Evolutionary conservation across 2,888 invertebrate species (phyloP).

Genomic region (Halocaridina rubra): DNA sequence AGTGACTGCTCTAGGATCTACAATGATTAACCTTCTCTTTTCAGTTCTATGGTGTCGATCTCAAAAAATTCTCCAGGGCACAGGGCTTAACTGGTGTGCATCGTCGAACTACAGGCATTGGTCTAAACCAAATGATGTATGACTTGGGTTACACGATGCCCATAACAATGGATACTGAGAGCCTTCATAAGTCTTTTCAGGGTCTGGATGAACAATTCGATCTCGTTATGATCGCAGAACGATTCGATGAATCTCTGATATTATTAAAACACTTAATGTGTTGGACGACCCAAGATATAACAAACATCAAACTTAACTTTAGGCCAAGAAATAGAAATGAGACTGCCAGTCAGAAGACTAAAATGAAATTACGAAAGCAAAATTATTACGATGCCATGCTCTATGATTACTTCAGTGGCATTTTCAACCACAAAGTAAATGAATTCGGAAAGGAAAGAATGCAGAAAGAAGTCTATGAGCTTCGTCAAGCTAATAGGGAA

Average conservation of each 20-base stretch:
- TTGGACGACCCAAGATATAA: constrained; percentile 65
- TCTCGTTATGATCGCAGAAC: constrained; percentile 66
- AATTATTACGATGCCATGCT: constrained; percentile 1
- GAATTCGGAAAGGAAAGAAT: constrained; percentile 15
- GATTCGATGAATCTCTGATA: constrained; percentile 66
- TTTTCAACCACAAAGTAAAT: constrained; percentile 3
- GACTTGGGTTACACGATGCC: constrained; percentile 65
- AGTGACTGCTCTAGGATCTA: no score
- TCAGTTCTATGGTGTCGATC: neutral
- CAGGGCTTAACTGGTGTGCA: neutral
- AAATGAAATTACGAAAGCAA: constrained; percentile 61
- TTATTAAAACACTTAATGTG: constrained; percentile 66
- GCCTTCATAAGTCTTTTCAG: constrained; percentile 63
- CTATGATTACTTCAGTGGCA: constrained; percentile 16
- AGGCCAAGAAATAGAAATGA: constrained; percentile 50
- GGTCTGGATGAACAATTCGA: constrained; percentile 65
- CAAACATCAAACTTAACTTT: constrained; percentile 65
- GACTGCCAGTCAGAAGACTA: constrained; percentile 50
- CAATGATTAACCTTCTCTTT: neutral
- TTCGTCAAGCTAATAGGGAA: neutral
- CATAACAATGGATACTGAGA: constrained; percentile 59
- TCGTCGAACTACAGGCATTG: constrained; percentile 54
- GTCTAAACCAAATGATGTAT: constrained; percentile 67
- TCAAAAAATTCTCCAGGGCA: neutral
- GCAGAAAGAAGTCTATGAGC: neutral